Conservation (phyloP, 2,797 vertebrate species). For the Propithecus perrieri region DNA sequence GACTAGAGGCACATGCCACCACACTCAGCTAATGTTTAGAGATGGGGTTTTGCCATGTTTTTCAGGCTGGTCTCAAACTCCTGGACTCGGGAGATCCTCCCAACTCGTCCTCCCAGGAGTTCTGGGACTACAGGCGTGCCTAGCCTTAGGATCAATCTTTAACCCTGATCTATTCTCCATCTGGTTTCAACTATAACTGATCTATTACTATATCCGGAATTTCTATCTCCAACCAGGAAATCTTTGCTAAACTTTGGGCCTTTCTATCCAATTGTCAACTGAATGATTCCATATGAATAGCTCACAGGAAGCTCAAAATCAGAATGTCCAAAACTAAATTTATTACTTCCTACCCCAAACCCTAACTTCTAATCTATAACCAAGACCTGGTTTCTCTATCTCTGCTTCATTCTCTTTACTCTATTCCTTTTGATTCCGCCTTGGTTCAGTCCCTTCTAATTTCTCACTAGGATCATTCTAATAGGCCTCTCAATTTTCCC, state of each 20-base stretch:
- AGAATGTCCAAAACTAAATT: not conserved
- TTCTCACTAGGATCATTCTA: not conserved
- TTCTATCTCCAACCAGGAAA: not conserved
- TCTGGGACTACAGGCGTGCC: not conserved
- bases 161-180: not conserved
- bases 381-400: not conserved
- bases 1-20: not conserved
- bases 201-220: not conserved
- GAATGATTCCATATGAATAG: not conserved
- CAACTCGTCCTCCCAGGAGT: not conserved
- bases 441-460: not conserved
- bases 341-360: not conserved
- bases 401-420: not conserved
- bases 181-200: not conserved
- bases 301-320: not conserved
- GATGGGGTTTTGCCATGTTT: not conserved
- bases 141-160: not conserved
- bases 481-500: not conserved
- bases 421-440: not conserved
- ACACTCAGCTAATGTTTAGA: not conserved
- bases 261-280: not conserved
- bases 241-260: not conserved
- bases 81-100: not conserved
- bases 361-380: not conserved
- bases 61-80: not conserved